Percentiles rank a stretch among this genome's conserved stretches.
Evolutionary conservation across 1,140 invertebrate genomes (phyloP).

Genomic region (Drosophila seguyi): DNA sequence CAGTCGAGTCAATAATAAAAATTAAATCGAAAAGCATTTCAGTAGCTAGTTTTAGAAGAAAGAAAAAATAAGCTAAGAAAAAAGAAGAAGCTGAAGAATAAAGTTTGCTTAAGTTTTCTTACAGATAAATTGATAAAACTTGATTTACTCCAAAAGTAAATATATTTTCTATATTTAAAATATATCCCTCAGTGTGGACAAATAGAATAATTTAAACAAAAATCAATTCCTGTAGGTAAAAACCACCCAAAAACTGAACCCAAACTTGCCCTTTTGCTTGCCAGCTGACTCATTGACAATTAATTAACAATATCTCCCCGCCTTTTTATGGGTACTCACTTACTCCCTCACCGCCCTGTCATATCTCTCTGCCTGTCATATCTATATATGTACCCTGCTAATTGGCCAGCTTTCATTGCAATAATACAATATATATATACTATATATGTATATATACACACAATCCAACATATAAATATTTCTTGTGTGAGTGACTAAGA

Average conservation of each 20-base stretch:
- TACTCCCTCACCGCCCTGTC: constrained; percentile 8
- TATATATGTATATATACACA: constrained; percentile 29
- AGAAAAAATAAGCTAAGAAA: not conserved
- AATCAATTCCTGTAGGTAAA: constrained; percentile 15
- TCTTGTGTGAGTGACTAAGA: constrained; percentile 74
- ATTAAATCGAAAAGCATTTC: constrained; percentile 19
- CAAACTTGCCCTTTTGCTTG: constrained; percentile 29
- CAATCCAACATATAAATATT: constrained; percentile 45
- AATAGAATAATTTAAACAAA: not conserved
- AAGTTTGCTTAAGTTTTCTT: not conserved
- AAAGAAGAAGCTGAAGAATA: not conserved
- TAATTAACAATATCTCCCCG: constrained; percentile 70
- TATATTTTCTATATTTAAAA: no score
- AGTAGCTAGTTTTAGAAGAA: not conserved
- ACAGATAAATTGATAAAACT: not conserved
- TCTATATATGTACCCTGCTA: constrained; percentile 53
- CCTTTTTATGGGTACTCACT: constrained; percentile 15
- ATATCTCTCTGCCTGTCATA: constrained; percentile 39
- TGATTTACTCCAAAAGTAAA: not conserved
- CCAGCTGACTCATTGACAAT: constrained; percentile 70
- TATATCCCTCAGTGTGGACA: no score
- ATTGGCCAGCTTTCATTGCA: constrained; percentile 79
- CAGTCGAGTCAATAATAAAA: constrained; percentile 2
- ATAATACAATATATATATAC: constrained; percentile 61
- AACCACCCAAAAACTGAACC: constrained; percentile 11